Evolutionary conservation across 1,140 invertebrate species (phyloP).

Genomic region (Diploscapter pachys): DNA sequence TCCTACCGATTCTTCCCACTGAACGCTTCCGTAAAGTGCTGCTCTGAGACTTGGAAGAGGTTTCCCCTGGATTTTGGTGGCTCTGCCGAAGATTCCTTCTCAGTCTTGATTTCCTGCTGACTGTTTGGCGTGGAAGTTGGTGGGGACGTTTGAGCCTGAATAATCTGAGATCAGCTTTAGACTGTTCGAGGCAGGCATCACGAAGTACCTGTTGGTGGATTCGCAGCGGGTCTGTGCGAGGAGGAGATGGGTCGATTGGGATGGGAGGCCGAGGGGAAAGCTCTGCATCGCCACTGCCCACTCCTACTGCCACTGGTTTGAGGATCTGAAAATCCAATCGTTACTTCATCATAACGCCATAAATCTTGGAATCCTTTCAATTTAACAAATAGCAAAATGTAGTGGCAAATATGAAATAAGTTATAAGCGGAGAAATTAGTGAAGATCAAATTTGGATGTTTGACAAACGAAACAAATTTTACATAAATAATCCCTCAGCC

Average conservation of each 20-base stretch:
- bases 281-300: constrained; percentile 18
- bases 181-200: background rate
- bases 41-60: constrained; percentile 11
- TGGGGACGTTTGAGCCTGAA: constrained; percentile 15
- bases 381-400: background rate
- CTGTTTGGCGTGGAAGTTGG: constrained; percentile 1
- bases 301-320: constrained; percentile 13
- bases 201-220: constrained; percentile 11
- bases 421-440: constrained; percentile 1
- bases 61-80: background rate
- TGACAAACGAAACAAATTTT: too few relatives aligned
- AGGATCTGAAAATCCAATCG: background rate
- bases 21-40: constrained; percentile 12
- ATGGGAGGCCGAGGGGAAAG: constrained; percentile 18
- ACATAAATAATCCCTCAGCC: too few relatives aligned
- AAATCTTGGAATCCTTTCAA: background rate
- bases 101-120: background rate
- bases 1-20: background rate
- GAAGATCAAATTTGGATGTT: background rate
- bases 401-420: background rate
- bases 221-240: constrained; percentile 4
- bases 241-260: constrained; percentile 10
- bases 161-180: constrained; percentile 7
- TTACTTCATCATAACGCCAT: background rate
- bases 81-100: background rate